Base-by-base conservation (phyloP, 2,113 vertebrate genomes). In the Hoplias malabaricus region DNA sequence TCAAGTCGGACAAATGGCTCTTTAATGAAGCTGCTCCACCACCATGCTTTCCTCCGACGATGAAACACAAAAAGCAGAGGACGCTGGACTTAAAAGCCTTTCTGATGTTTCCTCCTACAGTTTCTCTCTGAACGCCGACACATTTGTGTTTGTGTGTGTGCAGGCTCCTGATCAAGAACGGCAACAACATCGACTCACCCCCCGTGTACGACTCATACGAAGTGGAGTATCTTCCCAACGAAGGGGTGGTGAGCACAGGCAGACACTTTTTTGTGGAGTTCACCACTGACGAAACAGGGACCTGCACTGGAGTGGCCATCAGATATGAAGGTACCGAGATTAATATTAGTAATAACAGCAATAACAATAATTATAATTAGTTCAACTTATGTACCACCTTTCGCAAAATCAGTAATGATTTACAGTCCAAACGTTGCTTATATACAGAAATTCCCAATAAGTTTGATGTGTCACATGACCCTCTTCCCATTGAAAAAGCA, bases 221-320 rank as follows among this genome's bases (percentile, higher is more conserved):
- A 86, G 96, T 98, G 54, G 98, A 99, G 71, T 99, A 99, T 84
- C 89, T 99, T 84, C 98, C 98, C 84, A 96, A 96, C 0, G 98
- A 99, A 86, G 98, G 98, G 3, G 90, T 99, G 43, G 90, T 96
- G 86, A 98, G 98, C 75, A 94, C 93, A 0, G 89, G 89, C 5
- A 91, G 92, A 1, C 86, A 97, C 87, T 92, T 99, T 86, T 99
- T 98, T 5, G 79, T 99, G 23, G 96, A 99, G 86, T 94, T 99
- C 85, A 97, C 94, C 84, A 99, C 96, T 0, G 98, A 99, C 10
- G 95, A 94, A 82, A 94, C 92, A 0, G 91, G 96, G 48, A 96
- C 95, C 0, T 96, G 96, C 0, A 95, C 96, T 0, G 98, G 98
- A 8, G 89, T 94, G 82, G 98, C 97, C 0, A 88, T 99, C 80